Base-by-base conservation (phyloP, 2,888 invertebrate species). In the Hoplodrina ambigua region DNA sequence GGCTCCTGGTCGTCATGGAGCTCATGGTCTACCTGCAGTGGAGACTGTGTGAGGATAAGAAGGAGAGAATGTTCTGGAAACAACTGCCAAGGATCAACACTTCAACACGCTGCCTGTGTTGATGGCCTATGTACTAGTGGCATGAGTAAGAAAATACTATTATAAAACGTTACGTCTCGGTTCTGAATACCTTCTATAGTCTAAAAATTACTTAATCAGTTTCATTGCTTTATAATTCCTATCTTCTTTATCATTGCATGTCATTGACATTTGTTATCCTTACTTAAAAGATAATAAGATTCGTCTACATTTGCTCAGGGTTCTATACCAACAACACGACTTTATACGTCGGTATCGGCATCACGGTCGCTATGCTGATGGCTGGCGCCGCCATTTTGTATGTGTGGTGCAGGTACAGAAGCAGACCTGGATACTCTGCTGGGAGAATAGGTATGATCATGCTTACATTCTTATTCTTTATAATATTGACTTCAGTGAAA, bases 101-200 rank as follows among this genome's bases (percentile, higher is more conserved):
- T 93, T 52, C 94, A 95, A 75, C 95, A 95, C 49, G 95, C 95
- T 0, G 91, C 92, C 6, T 95, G 95, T 73, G 91, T 93, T 0
- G 95, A 95, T 37, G 95, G 94, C 5, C 79, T 92, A 7, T 95
- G 95, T 72, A 81, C 92, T 33, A 83, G 85, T 63, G 92, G 92
- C 19, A 83, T 91, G 49, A 88, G 94, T 94, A 83, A 90, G 92
- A 87, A 61, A 19, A 3, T 5, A 17, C 4, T 46, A 6, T 17
- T 46, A 6, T 5, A 13, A 41, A 41, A 13, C 41, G 17, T 46
- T 46, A 46, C 17, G 1, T 17, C 17, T 46, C 17, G 17, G 17
- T 46, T 46, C 46, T 46, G 17, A 46, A 46, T 41, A 8, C 10
- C 7, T 33, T 33, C 7, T 33, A 5, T 33, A 7, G 4, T 33